phyloP scores from a whole-genome alignment of 2,888 invertebrate genomes.

The Polydesmus complanatus region DNA sequence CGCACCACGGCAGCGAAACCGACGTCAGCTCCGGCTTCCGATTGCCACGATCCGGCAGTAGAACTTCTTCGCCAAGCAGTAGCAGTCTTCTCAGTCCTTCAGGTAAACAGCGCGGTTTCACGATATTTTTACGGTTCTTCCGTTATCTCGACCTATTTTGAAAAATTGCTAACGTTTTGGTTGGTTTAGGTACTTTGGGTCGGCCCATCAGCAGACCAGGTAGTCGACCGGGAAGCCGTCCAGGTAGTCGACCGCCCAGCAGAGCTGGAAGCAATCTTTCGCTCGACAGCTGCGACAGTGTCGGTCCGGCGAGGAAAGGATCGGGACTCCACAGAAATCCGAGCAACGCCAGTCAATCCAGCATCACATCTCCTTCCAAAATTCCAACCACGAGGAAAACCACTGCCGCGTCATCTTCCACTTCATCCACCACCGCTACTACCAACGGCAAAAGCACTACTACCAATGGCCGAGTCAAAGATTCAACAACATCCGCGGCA shows the following conservation, averaged over 20 bases:
- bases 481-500: neutral
- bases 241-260: slow-evolving; percentile 75
- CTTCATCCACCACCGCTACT: neutral
- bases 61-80: slow-evolving; percentile 22
- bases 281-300: slow-evolving; percentile 42
- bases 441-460: neutral
- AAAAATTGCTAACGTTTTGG: neutral
- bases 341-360: slow-evolving; percentile 11
- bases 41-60: slow-evolving; percentile 21
- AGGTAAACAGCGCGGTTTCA: neutral
- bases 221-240: slow-evolving; percentile 43
- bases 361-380: slow-evolving; percentile 4
- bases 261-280: slow-evolving; percentile 85
- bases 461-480: slow-evolving; percentile 7
- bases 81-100: slow-evolving; percentile 14
- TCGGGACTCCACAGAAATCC: slow-evolving; percentile 5
- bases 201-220: slow-evolving; percentile 40
- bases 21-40: slow-evolving; percentile 22
- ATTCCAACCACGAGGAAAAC: slow-evolving; percentile 1
- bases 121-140: neutral
- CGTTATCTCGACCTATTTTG: slow-evolving; percentile 30
- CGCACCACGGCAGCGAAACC: slow-evolving; percentile 50
- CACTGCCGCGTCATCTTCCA: no score
- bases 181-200: slow-evolving; percentile 39
- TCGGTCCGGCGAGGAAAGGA: slow-evolving; percentile 41